A percentile compares a stretch with the other conserved stretches of the same genome.
phyloP scores from a whole-genome alignment of 2,797 vertebrate genomes.

The Phrynocephalus forsythii region DNA sequence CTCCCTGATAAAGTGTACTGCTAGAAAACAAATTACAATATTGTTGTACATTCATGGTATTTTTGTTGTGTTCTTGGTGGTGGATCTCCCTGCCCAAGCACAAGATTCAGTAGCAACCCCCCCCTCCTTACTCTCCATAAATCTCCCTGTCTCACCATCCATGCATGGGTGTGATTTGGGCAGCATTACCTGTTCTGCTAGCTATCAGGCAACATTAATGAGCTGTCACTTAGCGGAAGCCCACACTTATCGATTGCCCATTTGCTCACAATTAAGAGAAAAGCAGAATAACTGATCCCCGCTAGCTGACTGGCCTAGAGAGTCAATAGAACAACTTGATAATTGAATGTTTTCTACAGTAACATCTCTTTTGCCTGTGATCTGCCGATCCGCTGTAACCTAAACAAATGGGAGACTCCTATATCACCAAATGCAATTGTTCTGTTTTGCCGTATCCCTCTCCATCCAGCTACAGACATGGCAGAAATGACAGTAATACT shows the following conservation, averaged over 20 bases:
- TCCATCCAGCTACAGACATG: neutral
- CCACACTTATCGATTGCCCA: constrained; percentile 11
- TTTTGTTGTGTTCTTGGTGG: neutral
- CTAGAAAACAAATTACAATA: too few species aligned
- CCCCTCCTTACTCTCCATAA: neutral
- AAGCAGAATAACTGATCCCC: neutral
- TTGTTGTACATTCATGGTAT: too few species aligned
- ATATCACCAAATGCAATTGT: neutral
- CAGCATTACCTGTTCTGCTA: constrained; percentile 16
- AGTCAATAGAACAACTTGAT: constrained; percentile 12
- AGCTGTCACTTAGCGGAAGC: neutral
- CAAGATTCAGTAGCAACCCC: neutral
- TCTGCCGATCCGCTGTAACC: neutral
- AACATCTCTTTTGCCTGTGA: constrained; percentile 1
- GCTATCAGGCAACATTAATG: constrained; percentile 21
- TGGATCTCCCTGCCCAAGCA: neutral
- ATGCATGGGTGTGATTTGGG: neutral
- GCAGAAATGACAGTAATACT: neutral
- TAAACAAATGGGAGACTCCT: neutral
- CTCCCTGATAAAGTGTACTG: too few species aligned
- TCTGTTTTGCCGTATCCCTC: neutral
- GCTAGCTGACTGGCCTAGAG: constrained; percentile 2
- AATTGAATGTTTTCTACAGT: constrained; percentile 17
- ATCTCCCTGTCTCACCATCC: neutral
- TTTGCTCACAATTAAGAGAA: constrained; percentile 28